phyloP scores from a whole-genome alignment of 2,888 invertebrate species.

The Amphipoea oculea region DNA sequence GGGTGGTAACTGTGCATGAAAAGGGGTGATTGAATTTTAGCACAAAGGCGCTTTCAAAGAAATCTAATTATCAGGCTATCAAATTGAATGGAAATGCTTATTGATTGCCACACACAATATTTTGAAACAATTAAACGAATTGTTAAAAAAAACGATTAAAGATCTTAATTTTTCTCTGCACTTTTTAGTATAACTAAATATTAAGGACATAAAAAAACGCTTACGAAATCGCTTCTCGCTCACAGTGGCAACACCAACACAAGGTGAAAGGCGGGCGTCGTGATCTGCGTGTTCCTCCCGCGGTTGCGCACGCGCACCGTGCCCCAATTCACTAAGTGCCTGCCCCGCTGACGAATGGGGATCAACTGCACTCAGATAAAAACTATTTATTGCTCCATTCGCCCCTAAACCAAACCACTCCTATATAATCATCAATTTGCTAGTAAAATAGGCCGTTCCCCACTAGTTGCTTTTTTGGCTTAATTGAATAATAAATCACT shows the following conservation, averaged over 20 bases:
- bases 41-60: constrained; percentile 11
- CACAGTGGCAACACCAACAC: constrained; percentile 50
- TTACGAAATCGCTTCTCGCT: constrained; percentile 43
- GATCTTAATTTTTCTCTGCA: background rate
- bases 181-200: background rate
- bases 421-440: constrained; percentile 69
- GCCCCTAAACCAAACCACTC: constrained; percentile 64
- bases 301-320: constrained; percentile 72
- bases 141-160: background rate
- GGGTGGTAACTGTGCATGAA: constrained; percentile 28
- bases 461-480: constrained; percentile 56
- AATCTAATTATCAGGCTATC: background rate
- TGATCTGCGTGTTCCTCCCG: constrained; percentile 69
- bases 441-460: constrained; percentile 65
- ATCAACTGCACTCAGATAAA: constrained; percentile 75
- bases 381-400: constrained; percentile 72
- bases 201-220: constrained; percentile 13
- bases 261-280: constrained; percentile 79
- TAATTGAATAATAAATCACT: constrained; percentile 55
- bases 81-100: background rate
- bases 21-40: constrained; percentile 20
- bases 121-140: background rate
- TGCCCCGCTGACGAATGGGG: constrained; percentile 79
- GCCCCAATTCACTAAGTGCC: constrained; percentile 83
- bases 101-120: background rate